Evolutionary conservation across 2,888 invertebrate species (phyloP).

Genomic region (Hedya salicella): DNA sequence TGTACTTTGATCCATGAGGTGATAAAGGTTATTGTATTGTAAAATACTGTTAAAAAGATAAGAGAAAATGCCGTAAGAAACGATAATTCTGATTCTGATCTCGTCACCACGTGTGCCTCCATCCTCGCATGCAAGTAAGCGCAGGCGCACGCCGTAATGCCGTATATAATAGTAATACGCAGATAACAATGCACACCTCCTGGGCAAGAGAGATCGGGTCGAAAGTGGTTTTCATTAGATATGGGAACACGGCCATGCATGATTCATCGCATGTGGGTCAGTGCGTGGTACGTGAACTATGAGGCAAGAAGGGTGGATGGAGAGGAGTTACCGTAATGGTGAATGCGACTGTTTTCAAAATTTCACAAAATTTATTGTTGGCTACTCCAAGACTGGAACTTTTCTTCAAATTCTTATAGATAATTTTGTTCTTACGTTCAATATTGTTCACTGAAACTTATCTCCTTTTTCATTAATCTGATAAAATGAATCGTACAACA

Average conservation of each 20-base stretch:
- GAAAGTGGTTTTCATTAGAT: conserved; percentile 77
- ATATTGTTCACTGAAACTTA: no score
- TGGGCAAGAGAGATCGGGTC: conserved; percentile 65
- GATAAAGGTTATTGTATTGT: no score
- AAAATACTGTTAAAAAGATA: no score
- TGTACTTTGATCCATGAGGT: no score
- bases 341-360: neutral
- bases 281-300: conserved; percentile 11
- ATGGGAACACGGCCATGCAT: conserved; percentile 44
- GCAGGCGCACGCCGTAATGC: conserved; percentile 22
- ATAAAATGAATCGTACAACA: no score
- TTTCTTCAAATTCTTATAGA: no score
- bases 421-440: no score
- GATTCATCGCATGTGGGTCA: conserved; percentile 37
- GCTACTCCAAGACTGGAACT: no score
- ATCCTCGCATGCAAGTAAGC: conserved; percentile 24
- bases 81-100: no score
- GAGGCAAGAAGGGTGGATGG: neutral
- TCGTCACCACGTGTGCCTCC: conserved; percentile 10
- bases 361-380: no score
- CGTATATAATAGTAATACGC: conserved; percentile 56
- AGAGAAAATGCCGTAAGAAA: no score
- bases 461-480: no score
- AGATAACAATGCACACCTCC: conserved; percentile 74
- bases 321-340: neutral